These are phyloP conservation scores for Anguilla pacifica DNA, from an alignment of 2,797 vertebrate genomes.

Conservation along the genomic window DNA sequence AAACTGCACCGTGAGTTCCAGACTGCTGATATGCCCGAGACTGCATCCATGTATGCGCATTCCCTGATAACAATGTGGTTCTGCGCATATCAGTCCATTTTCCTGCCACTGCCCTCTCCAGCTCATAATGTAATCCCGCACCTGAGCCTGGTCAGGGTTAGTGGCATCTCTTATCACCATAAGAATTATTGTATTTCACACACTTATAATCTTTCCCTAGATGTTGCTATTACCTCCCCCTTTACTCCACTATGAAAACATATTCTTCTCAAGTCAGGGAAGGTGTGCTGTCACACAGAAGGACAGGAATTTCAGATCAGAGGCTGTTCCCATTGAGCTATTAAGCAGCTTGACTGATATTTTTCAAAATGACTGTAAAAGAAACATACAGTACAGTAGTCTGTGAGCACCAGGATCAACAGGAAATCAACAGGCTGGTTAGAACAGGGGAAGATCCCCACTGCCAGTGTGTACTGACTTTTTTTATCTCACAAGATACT, in stretches of 20 bases:
- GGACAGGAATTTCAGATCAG: not conserved
- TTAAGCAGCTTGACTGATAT: not conserved
- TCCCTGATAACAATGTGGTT: no score
- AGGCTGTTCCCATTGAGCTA: not conserved
- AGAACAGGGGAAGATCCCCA: not conserved
- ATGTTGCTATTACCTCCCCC: not conserved
- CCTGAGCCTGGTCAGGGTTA: slow-evolving; percentile 24
- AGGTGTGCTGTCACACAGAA: not conserved
- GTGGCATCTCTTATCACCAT: slow-evolving; percentile 31
- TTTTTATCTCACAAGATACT: no score
- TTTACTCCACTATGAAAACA: not conserved
- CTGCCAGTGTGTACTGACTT: not conserved
- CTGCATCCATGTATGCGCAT: not conserved
- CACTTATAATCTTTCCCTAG: slow-evolving; percentile 18
- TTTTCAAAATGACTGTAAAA: not conserved
- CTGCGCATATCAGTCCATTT: not conserved
- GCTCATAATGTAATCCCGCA: not conserved
- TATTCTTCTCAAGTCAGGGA: slow-evolving; percentile 19
- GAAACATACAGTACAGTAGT: not conserved
- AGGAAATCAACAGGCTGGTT: not conserved
- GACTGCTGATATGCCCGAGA: slow-evolving; percentile 43
- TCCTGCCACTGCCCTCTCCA: not conserved
- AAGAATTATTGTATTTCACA: slow-evolving; percentile 32
- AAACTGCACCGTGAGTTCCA: slow-evolving; percentile 43
- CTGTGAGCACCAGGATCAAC: not conserved